phyloP scores from a whole-genome alignment of 2,797 vertebrate species.

The Trematomus bernacchii region DNA sequence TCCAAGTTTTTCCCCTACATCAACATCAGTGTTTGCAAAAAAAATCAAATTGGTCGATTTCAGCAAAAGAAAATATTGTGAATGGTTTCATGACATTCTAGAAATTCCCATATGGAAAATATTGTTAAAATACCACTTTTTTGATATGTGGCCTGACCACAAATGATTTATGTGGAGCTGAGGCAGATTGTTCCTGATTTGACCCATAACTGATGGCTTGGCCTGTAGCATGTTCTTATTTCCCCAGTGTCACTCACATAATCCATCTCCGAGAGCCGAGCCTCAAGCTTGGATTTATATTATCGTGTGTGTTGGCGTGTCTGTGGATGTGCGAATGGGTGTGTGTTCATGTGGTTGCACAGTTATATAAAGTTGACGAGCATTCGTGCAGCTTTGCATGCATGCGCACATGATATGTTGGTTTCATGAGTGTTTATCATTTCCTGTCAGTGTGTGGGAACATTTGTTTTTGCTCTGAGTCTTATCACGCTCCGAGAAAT shows the following conservation, averaged over 20 bases:
- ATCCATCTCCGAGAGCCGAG: slow-evolving; percentile 79
- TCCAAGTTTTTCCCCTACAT: not conserved
- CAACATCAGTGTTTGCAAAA: not conserved
- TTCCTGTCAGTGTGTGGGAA: slow-evolving; percentile 37
- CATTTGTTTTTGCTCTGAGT: slow-evolving; percentile 48
- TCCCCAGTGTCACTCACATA: slow-evolving; percentile 85
- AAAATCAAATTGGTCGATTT: not conserved
- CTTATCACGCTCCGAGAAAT: slow-evolving; percentile 51
- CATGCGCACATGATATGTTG: slow-evolving; percentile 5
- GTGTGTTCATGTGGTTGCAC: slow-evolving; percentile 18
- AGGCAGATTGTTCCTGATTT: slow-evolving; percentile 81
- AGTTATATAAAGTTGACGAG: slow-evolving; percentile 27
- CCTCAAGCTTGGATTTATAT: slow-evolving; percentile 67
- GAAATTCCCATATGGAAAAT: slow-evolving; percentile 40
- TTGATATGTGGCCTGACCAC: slow-evolving; percentile 60
- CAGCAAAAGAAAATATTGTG: slow-evolving; percentile 6
- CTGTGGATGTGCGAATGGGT: slow-evolving; percentile 44
- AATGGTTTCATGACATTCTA: slow-evolving; percentile 8
- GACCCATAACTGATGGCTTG: slow-evolving; percentile 86
- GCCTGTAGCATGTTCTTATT: slow-evolving; percentile 85
- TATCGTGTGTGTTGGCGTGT: slow-evolving; percentile 57
- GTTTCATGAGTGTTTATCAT: slow-evolving; percentile 2
- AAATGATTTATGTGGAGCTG: slow-evolving; percentile 79
- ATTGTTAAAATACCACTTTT: slow-evolving; percentile 50
- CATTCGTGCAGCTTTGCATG: slow-evolving; percentile 26